Base-by-base conservation (phyloP, 2,888 invertebrate species). In the Drosophila flavopinicola region DNA sequence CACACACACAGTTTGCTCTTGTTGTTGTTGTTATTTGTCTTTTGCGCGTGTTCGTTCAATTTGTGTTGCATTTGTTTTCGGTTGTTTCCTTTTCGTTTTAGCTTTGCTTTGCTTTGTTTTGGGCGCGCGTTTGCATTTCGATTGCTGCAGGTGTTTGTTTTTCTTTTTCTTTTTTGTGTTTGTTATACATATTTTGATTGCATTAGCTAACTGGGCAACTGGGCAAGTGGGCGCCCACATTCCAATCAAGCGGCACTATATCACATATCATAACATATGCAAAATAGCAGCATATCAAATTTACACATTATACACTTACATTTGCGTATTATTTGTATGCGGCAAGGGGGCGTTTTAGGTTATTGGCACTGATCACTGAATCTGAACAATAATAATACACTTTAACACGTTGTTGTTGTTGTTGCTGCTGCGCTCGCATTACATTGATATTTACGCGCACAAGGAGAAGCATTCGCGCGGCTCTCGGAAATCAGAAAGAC, bases 201-300 rank as follows among this genome's bases (percentile, higher is more conserved):
- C 63, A 65, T 68, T 61, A 47, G 61, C 60, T 47, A 54, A 63
- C 63, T 57, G 66, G 41, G 65, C 71, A 20, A 63, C n/a, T n/a
- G n/a, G n/a, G n/a, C n/a, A n/a, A 73, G 66, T 49, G 66, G 53
- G 70, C 74, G 72, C 76, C 74, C 77, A 70, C 77, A 79, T 78
- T 67, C 71, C 80, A 82, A 68, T 75, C 80, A 66, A 84, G 78
- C 79, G 72, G 68, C 72, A 77, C 75, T 58, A 20, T 80, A 82
- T 75, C 83, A 66, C 60, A 60, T 70, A 63, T 66, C 71, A 56
- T 51, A 56, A 35, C 59, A 71, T 77, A 77, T 78, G 75, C 78
- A 78, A 75, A 75, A 78, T 66, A 65, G 56, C 52, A 56, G 56
- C 68, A 60, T 75, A 78, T 77, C 73, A 38, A 69, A 72, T 75